Base-by-base conservation (phyloP, 2,797 vertebrate genomes). In the Sebastes melanostomus region DNA sequence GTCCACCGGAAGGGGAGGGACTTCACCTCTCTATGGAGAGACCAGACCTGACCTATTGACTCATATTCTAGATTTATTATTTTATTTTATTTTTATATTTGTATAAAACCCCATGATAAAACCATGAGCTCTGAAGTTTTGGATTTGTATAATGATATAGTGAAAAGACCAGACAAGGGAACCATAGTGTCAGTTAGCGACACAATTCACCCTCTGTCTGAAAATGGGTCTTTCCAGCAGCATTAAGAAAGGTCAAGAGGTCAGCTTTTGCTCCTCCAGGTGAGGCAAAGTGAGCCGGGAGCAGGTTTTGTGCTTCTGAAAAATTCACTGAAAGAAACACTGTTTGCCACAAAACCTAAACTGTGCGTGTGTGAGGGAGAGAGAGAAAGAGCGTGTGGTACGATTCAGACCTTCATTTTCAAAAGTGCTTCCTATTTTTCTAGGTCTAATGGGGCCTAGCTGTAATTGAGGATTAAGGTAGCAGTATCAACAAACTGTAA, bases 341-440 rank as follows among this genome's bases (percentile, higher is more conserved):
- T 75, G 81, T 85, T 85, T 11, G 72, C 86, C 85, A 83, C 86
- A 88, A 88, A 85, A 81, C 36, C 55, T 78, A 79, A 78, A 69
- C 75, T 75, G 72, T 77, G 50, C 8, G 85, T 52, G 66, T 6
- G 59, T 58, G 82, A 42, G 60, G 61, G 42, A 46, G 42, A 46
- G 38, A 42, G 42, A 46, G 38, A 42, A 13, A 22, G 63, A 38
- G 54, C 22, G 81, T 71, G 72, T 79, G 50, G 77, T 54, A 63
- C 69, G 61, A 76, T 87, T 76, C 78, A 82, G 62, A 76, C 68
- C 63, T 81, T 87, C 18, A 72, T 88, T 89, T 92, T 29, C 38
- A 81, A 83, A 93, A 94, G 93, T 93, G 92, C 94, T 95, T 95
- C 94, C 94, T 93, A 86, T 89, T 93, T 90, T 90, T 90, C 77